Evolutionary conservation across 2,888 invertebrate species (phyloP).

Genomic region (Heliconius charithonia): DNA sequence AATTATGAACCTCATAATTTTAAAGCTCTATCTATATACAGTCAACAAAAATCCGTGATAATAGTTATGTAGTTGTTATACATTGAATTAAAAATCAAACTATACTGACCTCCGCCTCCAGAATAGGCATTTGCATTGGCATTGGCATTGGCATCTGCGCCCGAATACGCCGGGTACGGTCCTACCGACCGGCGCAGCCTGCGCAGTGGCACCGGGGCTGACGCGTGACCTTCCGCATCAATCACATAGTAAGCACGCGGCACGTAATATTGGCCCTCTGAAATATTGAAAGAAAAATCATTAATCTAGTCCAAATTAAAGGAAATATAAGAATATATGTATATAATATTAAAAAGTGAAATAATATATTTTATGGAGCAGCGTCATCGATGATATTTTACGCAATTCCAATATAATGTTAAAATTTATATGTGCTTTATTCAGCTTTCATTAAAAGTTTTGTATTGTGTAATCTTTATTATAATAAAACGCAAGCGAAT

Average conservation of each 20-base stretch:
- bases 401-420: too few species aligned
- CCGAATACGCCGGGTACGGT: slow-evolving; percentile 56
- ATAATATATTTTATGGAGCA: background rate
- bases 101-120: slow-evolving; percentile 56
- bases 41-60: background rate
- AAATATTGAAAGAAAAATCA: slow-evolving; percentile 50
- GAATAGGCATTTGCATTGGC: slow-evolving; percentile 23
- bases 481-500: too few species aligned
- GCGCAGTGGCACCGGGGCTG: slow-evolving; percentile 74
- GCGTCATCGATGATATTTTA: background rate
- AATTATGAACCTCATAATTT: too few species aligned
- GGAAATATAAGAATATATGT: background rate
- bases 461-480: too few species aligned
- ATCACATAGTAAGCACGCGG: slow-evolving; percentile 85
- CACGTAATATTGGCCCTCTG: slow-evolving; percentile 83
- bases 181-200: slow-evolving; percentile 70
- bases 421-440: too few species aligned
- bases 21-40: background rate
- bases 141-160: slow-evolving; percentile 55
- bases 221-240: slow-evolving; percentile 82
- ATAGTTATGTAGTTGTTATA: background rate
- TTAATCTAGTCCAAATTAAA: background rate
- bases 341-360: too few species aligned
- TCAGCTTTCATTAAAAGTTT: too few species aligned
- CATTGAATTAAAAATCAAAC: background rate